phyloP scores from a whole-genome alignment of 2,113 vertebrate genomes.

The Brachionichthys hirsutus region DNA sequence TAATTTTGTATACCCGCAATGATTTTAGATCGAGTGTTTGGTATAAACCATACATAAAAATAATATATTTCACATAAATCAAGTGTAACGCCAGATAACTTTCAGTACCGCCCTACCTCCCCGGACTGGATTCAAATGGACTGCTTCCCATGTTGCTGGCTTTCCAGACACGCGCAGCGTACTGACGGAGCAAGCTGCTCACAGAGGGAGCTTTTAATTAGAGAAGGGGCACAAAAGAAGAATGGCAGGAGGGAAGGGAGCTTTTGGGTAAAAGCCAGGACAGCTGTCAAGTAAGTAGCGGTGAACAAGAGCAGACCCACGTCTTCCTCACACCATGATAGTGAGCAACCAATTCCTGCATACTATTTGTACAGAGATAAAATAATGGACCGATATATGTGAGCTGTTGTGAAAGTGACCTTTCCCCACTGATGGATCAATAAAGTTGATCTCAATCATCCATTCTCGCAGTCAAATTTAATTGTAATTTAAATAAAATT shows the following conservation, averaged over 20 bases:
- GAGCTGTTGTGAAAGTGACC: too few species aligned
- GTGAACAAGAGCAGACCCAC: slow-evolving; percentile 15
- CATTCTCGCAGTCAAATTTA: too few species aligned
- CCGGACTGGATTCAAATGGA: slow-evolving; percentile 23
- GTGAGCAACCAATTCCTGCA: neutral
- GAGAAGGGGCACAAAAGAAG: slow-evolving; percentile 26
- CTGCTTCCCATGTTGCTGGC: slow-evolving; percentile 36
- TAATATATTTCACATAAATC: fast-evolving
- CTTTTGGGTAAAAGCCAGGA: slow-evolving; percentile 43
- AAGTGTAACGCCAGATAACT: neutral
- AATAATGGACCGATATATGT: too few species aligned
- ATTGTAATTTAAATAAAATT: too few species aligned
- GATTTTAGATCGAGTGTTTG: too few species aligned
- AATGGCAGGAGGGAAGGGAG: slow-evolving; percentile 12
- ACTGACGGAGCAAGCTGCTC: slow-evolving; percentile 57
- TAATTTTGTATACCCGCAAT: too few species aligned
- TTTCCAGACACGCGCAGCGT: slow-evolving; percentile 52
- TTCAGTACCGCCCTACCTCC: fast-evolving
- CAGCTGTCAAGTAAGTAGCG: slow-evolving; percentile 63
- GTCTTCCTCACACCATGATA: slow-evolving; percentile 11
- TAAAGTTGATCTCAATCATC: too few species aligned
- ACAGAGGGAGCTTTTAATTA: slow-evolving; percentile 30
- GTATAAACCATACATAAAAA: neutral
- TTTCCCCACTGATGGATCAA: too few species aligned
- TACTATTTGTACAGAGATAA: too few species aligned